Evolutionary conservation across 2,888 invertebrate genomes (phyloP), one percentile per base, ranked within the genome.

Genomic region (Nomada ruficornis): DNA sequence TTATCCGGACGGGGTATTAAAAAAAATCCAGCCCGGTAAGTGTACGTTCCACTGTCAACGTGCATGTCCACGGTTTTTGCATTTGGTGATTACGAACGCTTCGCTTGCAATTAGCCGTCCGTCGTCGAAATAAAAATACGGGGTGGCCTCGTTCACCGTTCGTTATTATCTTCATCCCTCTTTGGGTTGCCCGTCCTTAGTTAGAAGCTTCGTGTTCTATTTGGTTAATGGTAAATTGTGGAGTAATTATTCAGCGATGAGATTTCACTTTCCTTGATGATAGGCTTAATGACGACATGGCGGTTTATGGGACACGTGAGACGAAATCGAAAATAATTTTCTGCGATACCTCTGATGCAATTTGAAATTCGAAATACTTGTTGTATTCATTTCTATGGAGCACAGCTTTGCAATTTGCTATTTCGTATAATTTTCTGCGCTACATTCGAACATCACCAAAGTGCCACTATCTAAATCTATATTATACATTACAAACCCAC

Each of bases 41-140:
- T 20, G 26, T 47, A 71, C 29, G n/a, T 15, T 44, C 13, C 20
- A 13, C 65, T 65, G 76, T 71, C 76, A 60, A 29, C 62, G n/a
- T 47, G 20, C n/a, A 55, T 59, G 57, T 77, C 44, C 42, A 57
- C 23, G 18, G 2, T 13, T 26, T 26, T 50, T 50, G 2, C n/a
- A 7, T n/a, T 47, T 57, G n/a, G 23, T 50, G 36, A 71, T 63
- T 63, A n/a, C 63, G 10, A 44, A 60, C n/a, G 42, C n/a, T n/a
- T 44, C 42, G 4, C n/a, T 20, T n/a, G 10, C 20, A 64, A 72
- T 26, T 55, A 52, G 23, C 9, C 54, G 36, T 11, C 11, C 4
- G 18, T 7, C 42, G 18, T 57, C 5, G 44, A 69, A 36, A 54
- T 9, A 42, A 67, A 67, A 2, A 4, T 42, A 11, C 3, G 13